phyloP scores from a whole-genome alignment of 2,797 vertebrate genomes.

The Cirrhinus mrigala region DNA sequence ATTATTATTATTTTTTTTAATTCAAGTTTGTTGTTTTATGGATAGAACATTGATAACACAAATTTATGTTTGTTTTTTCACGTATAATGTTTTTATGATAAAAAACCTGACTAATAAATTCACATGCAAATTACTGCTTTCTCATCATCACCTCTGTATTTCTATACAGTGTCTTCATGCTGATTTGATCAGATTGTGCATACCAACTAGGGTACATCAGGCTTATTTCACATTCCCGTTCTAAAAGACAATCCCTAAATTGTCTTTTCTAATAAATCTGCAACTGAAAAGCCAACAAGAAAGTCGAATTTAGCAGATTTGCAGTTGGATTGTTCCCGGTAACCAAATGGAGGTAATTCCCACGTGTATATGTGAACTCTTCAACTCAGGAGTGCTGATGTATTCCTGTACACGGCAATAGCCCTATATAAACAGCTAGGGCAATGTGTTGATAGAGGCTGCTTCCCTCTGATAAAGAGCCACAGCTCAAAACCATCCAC shows the following conservation, averaged over 20 bases:
- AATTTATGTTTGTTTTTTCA: not conserved
- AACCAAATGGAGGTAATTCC: conserved; percentile 59
- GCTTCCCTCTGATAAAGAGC: conserved; percentile 71
- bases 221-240: not conserved
- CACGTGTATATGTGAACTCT: conserved; percentile 72
- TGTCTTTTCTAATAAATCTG: not conserved
- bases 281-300: not conserved
- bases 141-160: not conserved
- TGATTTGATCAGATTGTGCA: not conserved
- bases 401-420: conserved; percentile 1
- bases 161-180: not conserved
- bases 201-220: not conserved
- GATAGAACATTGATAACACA: not conserved
- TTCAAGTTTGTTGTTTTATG: not conserved
- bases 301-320: conserved; percentile 4
- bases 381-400: conserved; percentile 64
- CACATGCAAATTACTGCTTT: not conserved
- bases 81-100: not conserved
- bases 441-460: conserved; percentile 64
- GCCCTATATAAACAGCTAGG: conserved; percentile 61
- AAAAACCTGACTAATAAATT: not conserved
- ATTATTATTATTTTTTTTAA: too few relatives aligned
- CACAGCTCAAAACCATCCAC: conserved; percentile 63
- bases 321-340: not conserved
- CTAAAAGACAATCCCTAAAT: not conserved